A percentile compares a stretch with the other conserved stretches of the same genome.
phyloP scores from a whole-genome alignment of 2,888 invertebrate genomes.

The Fragum sueziense region DNA sequence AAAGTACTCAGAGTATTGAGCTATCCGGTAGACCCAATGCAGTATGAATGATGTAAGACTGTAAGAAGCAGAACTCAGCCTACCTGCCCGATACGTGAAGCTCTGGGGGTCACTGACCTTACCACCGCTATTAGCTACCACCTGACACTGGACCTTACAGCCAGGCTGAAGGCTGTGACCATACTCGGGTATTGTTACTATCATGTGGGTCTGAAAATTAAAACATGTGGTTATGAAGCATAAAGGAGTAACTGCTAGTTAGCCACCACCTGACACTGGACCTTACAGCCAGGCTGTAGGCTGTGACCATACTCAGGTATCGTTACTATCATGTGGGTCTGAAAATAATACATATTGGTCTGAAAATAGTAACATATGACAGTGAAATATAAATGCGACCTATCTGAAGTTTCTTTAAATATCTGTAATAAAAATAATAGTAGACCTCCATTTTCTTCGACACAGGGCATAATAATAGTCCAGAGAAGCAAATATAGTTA shows the following conservation, averaged over 20 bases:
- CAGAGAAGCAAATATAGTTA: too few relatives aligned
- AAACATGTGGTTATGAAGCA: too few relatives aligned
- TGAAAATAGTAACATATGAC: too few relatives aligned
- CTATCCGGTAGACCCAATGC: slow-evolving; percentile 11
- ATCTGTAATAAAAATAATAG: too few relatives aligned
- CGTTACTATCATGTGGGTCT: slow-evolving; percentile 83
- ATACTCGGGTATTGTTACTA: slow-evolving; percentile 82
- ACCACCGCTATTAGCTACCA: slow-evolving; percentile 80
- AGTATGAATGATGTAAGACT: neutral
- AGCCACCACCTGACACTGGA: slow-evolving; percentile 78
- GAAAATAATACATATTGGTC: too few relatives aligned
- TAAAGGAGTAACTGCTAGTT: too few relatives aligned
- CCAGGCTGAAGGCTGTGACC: slow-evolving; percentile 66
- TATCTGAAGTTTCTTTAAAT: too few relatives aligned
- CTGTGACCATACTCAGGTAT: slow-evolving; percentile 80
- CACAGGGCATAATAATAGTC: too few relatives aligned
- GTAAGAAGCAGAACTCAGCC: slow-evolving; percentile 3
- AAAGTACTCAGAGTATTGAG: slow-evolving; percentile 18
- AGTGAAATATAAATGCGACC: too few relatives aligned
- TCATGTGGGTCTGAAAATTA: slow-evolving; percentile 82
- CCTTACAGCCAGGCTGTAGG: slow-evolving; percentile 71
- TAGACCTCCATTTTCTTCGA: too few relatives aligned
- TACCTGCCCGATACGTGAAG: slow-evolving; percentile 82
- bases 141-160: slow-evolving; percentile 72
- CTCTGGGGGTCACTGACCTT: slow-evolving; percentile 81